Evolutionary conservation across 2,797 vertebrate genomes (phyloP).

Genomic region (Acanthiza pusilla): DNA sequence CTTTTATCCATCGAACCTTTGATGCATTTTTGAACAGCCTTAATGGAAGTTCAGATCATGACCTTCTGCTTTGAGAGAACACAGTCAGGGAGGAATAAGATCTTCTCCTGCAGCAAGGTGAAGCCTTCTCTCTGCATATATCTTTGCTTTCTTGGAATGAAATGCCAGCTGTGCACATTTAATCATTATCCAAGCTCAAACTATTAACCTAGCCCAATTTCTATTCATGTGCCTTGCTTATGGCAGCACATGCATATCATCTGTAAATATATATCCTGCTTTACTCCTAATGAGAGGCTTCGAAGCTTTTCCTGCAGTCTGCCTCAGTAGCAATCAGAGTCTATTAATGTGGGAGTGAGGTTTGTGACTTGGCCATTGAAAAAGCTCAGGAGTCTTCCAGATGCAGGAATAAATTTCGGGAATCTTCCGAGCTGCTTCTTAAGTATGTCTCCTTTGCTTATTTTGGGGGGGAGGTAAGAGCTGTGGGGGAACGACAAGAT

Average conservation of each 20-base stretch:
- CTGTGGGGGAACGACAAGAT: background rate
- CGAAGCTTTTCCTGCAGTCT: constrained; percentile 8
- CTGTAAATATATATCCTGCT: constrained; percentile 10
- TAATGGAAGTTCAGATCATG: constrained; percentile 60
- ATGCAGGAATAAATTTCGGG: constrained; percentile 26
- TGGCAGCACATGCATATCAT: background rate
- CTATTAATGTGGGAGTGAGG: constrained; percentile 37
- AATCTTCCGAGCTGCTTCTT: constrained; percentile 14
- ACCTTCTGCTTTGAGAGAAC: constrained; percentile 44
- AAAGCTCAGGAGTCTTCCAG: constrained; percentile 38
- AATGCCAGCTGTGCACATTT: background rate
- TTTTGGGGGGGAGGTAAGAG: background rate
- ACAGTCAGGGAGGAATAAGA: constrained; percentile 24
- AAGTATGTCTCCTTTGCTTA: background rate
- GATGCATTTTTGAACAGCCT: constrained; percentile 62
- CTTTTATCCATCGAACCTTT: constrained; percentile 57
- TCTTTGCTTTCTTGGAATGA: background rate
- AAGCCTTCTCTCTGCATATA: background rate
- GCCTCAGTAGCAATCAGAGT: constrained; percentile 37
- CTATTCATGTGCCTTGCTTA: background rate
- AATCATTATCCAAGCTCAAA: background rate
- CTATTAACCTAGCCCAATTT: background rate
- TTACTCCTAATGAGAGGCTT: background rate
- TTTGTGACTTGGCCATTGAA: constrained; percentile 41
- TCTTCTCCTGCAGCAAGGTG: constrained; percentile 8